Percentiles rank a stretch among this genome's conserved stretches.
These are phyloP conservation scores for Aphelinus certus DNA, from an alignment of 1,140 invertebrate genomes.

Conservation along the genomic window DNA sequence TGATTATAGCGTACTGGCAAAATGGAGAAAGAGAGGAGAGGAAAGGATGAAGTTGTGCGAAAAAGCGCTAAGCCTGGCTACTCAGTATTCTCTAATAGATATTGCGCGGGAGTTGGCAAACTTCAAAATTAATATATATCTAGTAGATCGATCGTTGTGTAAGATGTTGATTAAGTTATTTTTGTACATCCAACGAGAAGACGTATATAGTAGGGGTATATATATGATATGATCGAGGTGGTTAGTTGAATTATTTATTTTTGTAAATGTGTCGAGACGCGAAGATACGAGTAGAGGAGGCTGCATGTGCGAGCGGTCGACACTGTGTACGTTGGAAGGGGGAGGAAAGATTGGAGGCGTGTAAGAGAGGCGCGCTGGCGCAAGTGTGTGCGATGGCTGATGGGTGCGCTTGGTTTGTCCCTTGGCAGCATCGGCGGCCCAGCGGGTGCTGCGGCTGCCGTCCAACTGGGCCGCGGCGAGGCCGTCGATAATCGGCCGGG, in stretches of 20 bases:
- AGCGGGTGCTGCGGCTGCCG: conserved; percentile 68
- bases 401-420: conserved; percentile 60
- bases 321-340: not conserved
- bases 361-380: not conserved
- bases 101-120: conserved; percentile 43
- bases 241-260: too few relatives aligned
- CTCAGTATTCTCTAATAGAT: conserved; percentile 57
- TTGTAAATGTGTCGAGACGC: too few relatives aligned
- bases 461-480: conserved; percentile 63
- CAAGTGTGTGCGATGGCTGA: conserved; percentile 46
- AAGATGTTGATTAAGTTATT: too few relatives aligned
- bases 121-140: too few relatives aligned
- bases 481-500: conserved; percentile 76
- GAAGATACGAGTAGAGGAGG: conserved; percentile 25
- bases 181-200: too few relatives aligned
- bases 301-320: not conserved
- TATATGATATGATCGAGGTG: too few relatives aligned
- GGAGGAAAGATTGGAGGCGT: not conserved
- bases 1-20: conserved; percentile 30
- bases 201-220: too few relatives aligned
- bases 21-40: conserved; percentile 31
- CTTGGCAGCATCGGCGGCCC: conserved; percentile 70
- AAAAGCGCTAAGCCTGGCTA: conserved; percentile 58
- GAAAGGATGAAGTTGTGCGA: conserved; percentile 38
- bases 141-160: too few relatives aligned